Conservation (phyloP, 1,140 invertebrate genomes). For the Myzus persicae region DNA sequence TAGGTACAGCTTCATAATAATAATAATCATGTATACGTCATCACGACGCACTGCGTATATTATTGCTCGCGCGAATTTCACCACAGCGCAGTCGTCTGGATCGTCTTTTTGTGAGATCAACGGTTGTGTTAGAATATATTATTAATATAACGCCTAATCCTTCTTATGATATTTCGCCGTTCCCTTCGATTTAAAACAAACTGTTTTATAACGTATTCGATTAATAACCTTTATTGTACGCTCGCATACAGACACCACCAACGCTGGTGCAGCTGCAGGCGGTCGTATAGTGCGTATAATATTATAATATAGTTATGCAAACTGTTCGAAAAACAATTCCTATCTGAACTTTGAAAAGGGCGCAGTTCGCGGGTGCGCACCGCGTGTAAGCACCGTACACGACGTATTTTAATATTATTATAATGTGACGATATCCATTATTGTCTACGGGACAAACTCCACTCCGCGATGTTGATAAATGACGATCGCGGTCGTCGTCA, state of each 20-base stretch:
- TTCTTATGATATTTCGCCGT: slow-evolving; percentile 1
- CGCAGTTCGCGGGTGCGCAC: neutral
- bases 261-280: neutral
- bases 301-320: slow-evolving; percentile 1
- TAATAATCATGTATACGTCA: neutral
- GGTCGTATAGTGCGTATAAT: neutral
- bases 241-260: neutral
- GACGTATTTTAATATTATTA: neutral
- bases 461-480: neutral
- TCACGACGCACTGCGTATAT: no score
- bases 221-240: neutral
- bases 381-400: no score
- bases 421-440: neutral
- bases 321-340: neutral
- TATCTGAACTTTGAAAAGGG: neutral
- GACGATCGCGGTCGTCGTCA: neutral
- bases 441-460: neutral
- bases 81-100: neutral
- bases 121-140: neutral
- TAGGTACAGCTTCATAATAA: neutral
- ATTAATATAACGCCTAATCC: neutral
- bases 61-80: neutral
- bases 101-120: neutral
- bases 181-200: slow-evolving; percentile 16
- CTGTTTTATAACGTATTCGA: slow-evolving; percentile 1